Evolutionary conservation across 2,113 vertebrate species (phyloP), one percentile per base, ranked within the genome.

Genomic region (Carassius gibelio): DNA sequence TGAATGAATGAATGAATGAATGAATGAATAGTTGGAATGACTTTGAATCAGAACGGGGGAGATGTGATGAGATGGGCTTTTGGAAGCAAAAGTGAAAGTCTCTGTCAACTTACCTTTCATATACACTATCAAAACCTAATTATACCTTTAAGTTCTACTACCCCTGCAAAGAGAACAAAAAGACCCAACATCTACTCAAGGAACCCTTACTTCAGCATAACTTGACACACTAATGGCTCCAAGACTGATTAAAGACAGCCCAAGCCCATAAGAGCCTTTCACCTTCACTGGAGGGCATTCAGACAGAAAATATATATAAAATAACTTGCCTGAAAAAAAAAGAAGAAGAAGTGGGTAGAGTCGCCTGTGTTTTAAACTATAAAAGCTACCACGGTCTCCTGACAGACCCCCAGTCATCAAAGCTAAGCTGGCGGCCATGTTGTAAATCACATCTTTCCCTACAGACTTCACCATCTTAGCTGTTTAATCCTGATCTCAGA

Each of bases 391-490:
- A 19, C 13, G n/a, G 14, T 38, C 38, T 81, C 61, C 21, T 66
- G 78, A 57, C 23, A 77, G 52, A 57, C 75, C 64, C 66, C 13
- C 26, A 30, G 75, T 79, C 69, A 88, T 84, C 87, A 88, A 42
- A 34, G 71, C 30, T 38, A 34, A 36, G 52, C 87, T 83, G 84
- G 48, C 34, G 57, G 84, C 68, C 84, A 34, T 66, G 84, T 23
- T 62, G 75, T 83, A 89, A 89, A 87, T 89, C 86, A 87, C 78
- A 87, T 68, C 69, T 64, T 52, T 71, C 64, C 78, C 80, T 79
- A 45, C 75, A 81, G 34, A 52, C 74, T 52, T 77, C 64, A 82
- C 21, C 3, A 21, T 52, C 19, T 38, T 55, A 42, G 14, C 77
- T 68, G 55, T 75, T 81, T 57, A 81, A 36, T 75, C 69, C 34